phyloP scores from a whole-genome alignment of 2,797 vertebrate species.

The Melanotaenia maccullochi region DNA sequence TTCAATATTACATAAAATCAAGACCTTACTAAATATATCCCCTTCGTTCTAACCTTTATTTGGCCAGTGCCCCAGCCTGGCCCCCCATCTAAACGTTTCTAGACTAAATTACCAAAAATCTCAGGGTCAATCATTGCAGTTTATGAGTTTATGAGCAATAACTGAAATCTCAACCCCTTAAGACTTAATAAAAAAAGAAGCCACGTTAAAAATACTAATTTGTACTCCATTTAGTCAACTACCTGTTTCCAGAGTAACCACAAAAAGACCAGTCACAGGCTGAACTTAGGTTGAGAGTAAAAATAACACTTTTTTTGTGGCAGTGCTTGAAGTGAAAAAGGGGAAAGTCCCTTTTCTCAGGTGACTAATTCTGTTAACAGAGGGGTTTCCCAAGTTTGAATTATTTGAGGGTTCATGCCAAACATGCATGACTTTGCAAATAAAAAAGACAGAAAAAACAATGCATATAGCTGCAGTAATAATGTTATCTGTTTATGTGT shows the following conservation, averaged over 20 bases:
- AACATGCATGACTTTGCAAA: conserved; percentile 51
- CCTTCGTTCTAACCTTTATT: too few species aligned
- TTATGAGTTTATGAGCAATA: background rate
- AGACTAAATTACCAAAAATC: background rate
- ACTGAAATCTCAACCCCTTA: too few species aligned
- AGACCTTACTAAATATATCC: too few species aligned
- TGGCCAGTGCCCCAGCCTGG: too few species aligned
- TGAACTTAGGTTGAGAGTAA: conserved; percentile 34
- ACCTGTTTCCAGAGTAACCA: conserved; percentile 12
- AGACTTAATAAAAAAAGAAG: background rate
- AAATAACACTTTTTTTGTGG: conserved; percentile 14
- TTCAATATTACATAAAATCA: too few species aligned
- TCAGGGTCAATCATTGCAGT: background rate
- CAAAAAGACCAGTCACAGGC: conserved; percentile 7
- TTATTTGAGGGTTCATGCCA: conserved; percentile 22
- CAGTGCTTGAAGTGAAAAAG: conserved; percentile 23
- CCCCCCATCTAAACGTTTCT: too few species aligned
- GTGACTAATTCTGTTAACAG: conserved; percentile 42
- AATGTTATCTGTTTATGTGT: background rate
- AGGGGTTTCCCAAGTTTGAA: conserved; percentile 45
- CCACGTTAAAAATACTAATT: background rate
- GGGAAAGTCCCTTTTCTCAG: conserved; percentile 59
- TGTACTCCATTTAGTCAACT: conserved; percentile 7
- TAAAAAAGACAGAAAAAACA: background rate
- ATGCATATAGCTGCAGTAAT: background rate